A percentile compares a stretch with the other conserved stretches of the same genome.
Conservation (phyloP, 2,113 vertebrate species). For the Butorides virescens region DNA sequence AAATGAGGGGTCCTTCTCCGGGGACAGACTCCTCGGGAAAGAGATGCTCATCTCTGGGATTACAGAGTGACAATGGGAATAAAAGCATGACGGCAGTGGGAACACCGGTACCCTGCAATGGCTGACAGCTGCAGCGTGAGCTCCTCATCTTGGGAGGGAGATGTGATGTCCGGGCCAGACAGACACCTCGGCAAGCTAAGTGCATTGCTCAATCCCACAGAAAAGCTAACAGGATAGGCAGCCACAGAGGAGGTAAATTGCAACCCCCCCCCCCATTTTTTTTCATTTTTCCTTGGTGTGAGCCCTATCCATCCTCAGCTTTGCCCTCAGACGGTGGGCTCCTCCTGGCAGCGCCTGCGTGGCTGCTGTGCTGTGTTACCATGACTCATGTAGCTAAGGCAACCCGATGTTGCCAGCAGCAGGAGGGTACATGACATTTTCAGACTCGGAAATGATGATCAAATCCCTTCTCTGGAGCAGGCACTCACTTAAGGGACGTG, state of each 20-base stretch:
- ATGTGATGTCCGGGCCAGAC: fast-evolving
- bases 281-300: background rate
- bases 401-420: background rate
- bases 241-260: background rate
- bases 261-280: fast-evolving
- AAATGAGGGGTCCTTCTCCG: background rate
- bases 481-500: background rate
- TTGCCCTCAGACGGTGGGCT: background rate
- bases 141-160: background rate
- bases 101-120: background rate
- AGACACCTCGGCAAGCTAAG: background rate
- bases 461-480: background rate
- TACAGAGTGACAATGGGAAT: background rate
- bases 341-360: background rate
- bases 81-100: background rate
- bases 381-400: conserved; percentile 29
- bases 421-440: background rate
- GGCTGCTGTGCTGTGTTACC: background rate
- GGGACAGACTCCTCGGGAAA: background rate
- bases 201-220: background rate
- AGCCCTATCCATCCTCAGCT: background rate
- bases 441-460: background rate
- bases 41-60: background rate
- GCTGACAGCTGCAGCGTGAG: background rate
- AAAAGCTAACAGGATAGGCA: background rate